These are phyloP conservation scores for Loriculus beryllinus DNA, from an alignment of 2,797 vertebrate genomes.

Conservation along the genomic window DNA sequence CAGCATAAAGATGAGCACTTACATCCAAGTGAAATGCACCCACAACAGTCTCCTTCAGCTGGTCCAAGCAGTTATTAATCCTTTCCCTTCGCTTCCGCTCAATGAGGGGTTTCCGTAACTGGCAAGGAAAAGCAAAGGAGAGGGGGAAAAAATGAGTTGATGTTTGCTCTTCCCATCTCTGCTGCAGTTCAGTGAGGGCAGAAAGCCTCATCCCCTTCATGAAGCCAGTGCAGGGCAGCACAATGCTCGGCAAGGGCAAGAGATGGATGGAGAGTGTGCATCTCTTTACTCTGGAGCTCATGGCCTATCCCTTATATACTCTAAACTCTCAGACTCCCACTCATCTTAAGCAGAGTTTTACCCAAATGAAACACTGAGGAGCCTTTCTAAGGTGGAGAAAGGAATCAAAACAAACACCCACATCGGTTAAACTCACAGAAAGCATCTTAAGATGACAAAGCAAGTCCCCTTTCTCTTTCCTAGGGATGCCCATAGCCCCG, in stretches of 20 bases:
- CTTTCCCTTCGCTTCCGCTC: constrained; percentile 89
- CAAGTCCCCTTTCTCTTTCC: background rate
- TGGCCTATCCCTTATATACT: background rate
- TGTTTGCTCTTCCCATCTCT: background rate
- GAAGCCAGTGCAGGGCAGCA: rapidly evolving
- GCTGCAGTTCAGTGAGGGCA: background rate
- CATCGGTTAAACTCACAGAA: background rate
- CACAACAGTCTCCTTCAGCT: constrained; percentile 88
- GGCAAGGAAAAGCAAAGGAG: background rate
- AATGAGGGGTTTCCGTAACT: constrained; percentile 89
- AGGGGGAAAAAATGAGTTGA: background rate
- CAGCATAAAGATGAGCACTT: constrained; percentile 60
- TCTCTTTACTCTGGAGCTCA: background rate
- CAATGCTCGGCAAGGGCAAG: background rate
- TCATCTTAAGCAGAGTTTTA: constrained; percentile 46
- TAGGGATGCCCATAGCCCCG: rapidly evolving
- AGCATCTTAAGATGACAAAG: background rate
- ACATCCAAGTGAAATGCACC: constrained; percentile 86
- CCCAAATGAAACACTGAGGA: constrained; percentile 52
- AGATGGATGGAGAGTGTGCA: rapidly evolving
- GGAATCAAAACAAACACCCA: background rate
- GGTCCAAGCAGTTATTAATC: constrained; percentile 89
- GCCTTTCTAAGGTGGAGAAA: background rate
- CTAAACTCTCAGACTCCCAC: background rate
- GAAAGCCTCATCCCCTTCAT: background rate